A percentile compares a stretch with the other conserved stretches of the same genome.
These are phyloP conservation scores for Scolopax mira DNA, from an alignment of 2,113 vertebrate genomes.

Conservation along the genomic window DNA sequence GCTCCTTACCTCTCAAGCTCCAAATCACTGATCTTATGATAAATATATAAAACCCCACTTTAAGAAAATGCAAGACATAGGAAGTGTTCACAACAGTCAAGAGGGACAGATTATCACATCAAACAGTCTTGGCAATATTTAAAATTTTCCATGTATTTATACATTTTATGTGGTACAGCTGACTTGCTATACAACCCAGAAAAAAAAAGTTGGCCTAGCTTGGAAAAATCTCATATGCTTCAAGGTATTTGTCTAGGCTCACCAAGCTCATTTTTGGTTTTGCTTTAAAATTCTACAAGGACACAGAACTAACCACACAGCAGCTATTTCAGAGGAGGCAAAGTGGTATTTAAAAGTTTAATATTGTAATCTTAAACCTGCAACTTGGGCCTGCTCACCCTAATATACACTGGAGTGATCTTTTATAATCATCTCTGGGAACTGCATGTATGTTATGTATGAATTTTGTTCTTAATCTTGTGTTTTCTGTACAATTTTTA, in stretches of 20 bases:
- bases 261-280: conserved; percentile 27
- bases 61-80: neutral
- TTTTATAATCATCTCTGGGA: neutral
- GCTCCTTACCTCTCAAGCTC: neutral
- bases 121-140: conserved; percentile 29
- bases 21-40: neutral
- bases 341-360: neutral
- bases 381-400: neutral
- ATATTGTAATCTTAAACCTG: neutral
- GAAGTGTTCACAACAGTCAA: neutral
- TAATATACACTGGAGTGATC: neutral
- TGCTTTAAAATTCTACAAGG: conserved; percentile 33
- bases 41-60: neutral
- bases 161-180: neutral
- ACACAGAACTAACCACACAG: neutral
- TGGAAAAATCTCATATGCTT: conserved; percentile 29
- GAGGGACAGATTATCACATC: conserved; percentile 22
- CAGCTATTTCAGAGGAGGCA: neutral
- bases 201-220: neutral
- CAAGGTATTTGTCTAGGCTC: conserved; percentile 36
- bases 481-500: neutral
- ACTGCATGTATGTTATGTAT: neutral
- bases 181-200: conserved; percentile 2
- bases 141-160: conserved; percentile 22
- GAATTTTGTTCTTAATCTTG: neutral